Percentiles rank a stretch among this genome's conserved stretches.
phyloP scores from a whole-genome alignment of 2,888 invertebrate genomes.

The Dryobotodes eremita region DNA sequence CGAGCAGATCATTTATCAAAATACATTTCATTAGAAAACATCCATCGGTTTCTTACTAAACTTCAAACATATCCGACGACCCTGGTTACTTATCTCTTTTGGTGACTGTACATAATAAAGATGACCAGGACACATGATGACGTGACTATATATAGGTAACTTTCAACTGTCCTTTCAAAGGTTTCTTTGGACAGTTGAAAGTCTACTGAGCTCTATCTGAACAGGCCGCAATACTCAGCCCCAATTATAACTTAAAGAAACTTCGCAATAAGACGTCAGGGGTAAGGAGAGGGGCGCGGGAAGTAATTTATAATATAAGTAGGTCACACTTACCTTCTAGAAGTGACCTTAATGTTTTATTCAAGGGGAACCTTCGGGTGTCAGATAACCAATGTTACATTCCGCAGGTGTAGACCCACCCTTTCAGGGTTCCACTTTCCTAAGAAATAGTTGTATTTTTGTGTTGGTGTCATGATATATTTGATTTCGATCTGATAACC shows the following conservation, averaged over 20 bases:
- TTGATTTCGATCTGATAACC: neutral
- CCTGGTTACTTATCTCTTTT: no score
- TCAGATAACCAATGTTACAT: slow-evolving; percentile 43
- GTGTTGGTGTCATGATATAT: no score
- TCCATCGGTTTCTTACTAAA: no score
- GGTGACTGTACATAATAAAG: no score
- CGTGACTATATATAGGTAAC: neutral
- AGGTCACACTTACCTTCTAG: slow-evolving; percentile 58
- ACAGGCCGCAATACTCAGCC: neutral
- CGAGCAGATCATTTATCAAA: no score
- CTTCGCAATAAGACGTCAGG: slow-evolving; percentile 33
- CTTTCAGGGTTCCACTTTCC: slow-evolving; percentile 3
- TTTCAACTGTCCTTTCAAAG: neutral
- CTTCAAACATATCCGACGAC: no score
- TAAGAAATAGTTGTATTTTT: neutral
- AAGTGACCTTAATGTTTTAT: slow-evolving; percentile 60
- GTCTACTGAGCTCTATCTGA: no score
- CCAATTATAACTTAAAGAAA: slow-evolving; percentile 48
- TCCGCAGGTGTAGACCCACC: slow-evolving; percentile 26
- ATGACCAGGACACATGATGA: neutral
- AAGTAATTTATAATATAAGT: slow-evolving; percentile 62
- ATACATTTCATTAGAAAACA: no score
- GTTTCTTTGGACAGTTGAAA: neutral
- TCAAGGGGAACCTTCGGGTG: slow-evolving; percentile 56
- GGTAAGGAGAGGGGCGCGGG: neutral